Evolutionary conservation across 2,797 vertebrate genomes (phyloP).

Genomic region (Harpagifer antarcticus): DNA sequence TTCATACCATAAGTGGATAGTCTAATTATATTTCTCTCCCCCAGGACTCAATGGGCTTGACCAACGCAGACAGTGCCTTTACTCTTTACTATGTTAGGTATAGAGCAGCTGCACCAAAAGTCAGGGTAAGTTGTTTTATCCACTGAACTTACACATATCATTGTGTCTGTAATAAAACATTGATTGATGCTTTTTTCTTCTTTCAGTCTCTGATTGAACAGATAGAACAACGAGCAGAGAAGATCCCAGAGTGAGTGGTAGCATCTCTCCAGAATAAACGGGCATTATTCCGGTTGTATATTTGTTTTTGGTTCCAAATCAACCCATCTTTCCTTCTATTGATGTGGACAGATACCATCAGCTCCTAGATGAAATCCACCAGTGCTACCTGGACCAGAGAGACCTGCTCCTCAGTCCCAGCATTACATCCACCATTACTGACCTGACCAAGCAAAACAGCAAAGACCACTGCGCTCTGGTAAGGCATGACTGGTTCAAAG

Average conservation of each 20-base stretch:
- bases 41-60: slow-evolving; percentile 91
- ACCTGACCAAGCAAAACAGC: slow-evolving; percentile 94
- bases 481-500: slow-evolving; percentile 59
- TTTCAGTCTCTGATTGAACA: slow-evolving; percentile 95
- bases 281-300: neutral
- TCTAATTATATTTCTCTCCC: neutral
- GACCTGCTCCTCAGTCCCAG: slow-evolving; percentile 93
- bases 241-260: slow-evolving; percentile 93
- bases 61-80: slow-evolving; percentile 96
- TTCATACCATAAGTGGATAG: neutral
- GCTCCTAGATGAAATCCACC: slow-evolving; percentile 94
- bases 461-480: slow-evolving; percentile 99
- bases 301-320: slow-evolving; percentile 13
- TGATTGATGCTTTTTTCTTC: slow-evolving; percentile 4
- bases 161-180: neutral
- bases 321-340: slow-evolving; percentile 1
- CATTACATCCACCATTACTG: slow-evolving; percentile 94
- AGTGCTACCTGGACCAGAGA: slow-evolving; percentile 96
- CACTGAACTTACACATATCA: neutral
- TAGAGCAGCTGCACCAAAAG: slow-evolving; percentile 96
- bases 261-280: slow-evolving; percentile 14
- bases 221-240: slow-evolving; percentile 93
- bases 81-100: slow-evolving; percentile 98
- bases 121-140: slow-evolving; percentile 88
- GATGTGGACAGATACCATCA: slow-evolving; percentile 90